Percentiles rank a stretch among this genome's conserved stretches.
These are phyloP conservation scores for Thomomys bottae DNA, from an alignment of 2,113 vertebrate genomes.

Conservation along the genomic window DNA sequence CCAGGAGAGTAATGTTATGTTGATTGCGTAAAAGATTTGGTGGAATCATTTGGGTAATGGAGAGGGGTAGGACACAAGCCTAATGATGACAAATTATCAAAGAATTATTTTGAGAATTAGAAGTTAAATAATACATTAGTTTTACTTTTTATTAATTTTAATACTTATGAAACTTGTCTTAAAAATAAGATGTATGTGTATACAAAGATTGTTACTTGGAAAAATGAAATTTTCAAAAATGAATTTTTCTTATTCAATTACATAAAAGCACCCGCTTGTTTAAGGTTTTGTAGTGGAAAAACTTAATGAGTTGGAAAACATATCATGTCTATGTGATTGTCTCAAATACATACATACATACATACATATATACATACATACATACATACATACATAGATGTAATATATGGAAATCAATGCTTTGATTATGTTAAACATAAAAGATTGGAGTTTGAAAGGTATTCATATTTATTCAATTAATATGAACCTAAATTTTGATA, in stretches of 20 bases:
- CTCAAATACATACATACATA: background rate
- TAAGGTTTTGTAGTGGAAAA: background rate
- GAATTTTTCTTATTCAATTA: background rate
- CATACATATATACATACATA: no score
- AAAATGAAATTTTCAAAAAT: background rate
- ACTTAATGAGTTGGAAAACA: background rate
- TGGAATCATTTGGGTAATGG: background rate
- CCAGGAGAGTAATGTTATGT: background rate
- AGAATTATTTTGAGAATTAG: constrained; percentile 30
- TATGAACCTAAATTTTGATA: background rate
- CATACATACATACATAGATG: no score
- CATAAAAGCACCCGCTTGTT: background rate
- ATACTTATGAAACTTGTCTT: background rate
- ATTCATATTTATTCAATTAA: background rate
- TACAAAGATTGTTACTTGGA: background rate
- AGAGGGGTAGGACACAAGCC: background rate
- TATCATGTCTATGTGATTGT: background rate
- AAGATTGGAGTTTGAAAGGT: background rate
- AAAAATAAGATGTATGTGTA: background rate
- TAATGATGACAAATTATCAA: background rate
- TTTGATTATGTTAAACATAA: background rate
- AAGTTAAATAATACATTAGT: background rate
- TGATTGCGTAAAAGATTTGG: background rate
- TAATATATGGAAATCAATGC: background rate
- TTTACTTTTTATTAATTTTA: no score